Evolutionary conservation across 2,888 invertebrate genomes (phyloP), one percentile per base, ranked within the genome.

Genomic region (Nudaria mundana): DNA sequence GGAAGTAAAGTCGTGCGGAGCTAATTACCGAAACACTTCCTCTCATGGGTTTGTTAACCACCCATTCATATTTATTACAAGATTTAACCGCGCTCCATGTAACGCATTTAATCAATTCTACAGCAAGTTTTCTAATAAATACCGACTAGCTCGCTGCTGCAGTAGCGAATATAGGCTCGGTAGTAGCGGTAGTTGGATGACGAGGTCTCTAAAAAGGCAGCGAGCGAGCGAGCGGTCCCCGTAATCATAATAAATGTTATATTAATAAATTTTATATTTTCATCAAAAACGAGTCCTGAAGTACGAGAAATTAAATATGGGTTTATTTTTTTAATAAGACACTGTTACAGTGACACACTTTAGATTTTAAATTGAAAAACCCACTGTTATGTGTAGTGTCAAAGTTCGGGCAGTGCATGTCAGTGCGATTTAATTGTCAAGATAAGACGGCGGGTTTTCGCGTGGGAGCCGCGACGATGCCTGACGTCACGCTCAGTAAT

Each of bases 381-480:
- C 58, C 58, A 56, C 62, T 60, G n/a, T n/a, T n/a, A n/a, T n/a
- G 63, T 58, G 56, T 57, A 62, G 63, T 68, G 65, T 48, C 54
- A 51, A 44, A 48, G 53, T 48, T 60, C 60, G 50, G 32, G 39
- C 64, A 60, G 48, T 60, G 56, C 61, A 63, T 74, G 72, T 74
- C 74, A 76, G 66, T 69, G 66, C 72, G 72, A 81, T 78, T 79
- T 77, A 78, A 82, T 79, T 80, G 77, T 76, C 52, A 59, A 61
- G 71, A 74, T 76, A 79, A 76, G 66, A 64, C 66, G 56, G 64
- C 63, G 58, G 55, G 60, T 56, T 66, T 63, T 63, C 57, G 74
- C 76, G 76, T 80, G 81, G 74, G 79, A 79, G 68, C 69, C 63
- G 18, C 63, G 53, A 48, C 68, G 59, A 44, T 41, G 56, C 62